Evolutionary conservation across 2,113 vertebrate species (phyloP).

Genomic region (Leptobrachium leishanense): DNA sequence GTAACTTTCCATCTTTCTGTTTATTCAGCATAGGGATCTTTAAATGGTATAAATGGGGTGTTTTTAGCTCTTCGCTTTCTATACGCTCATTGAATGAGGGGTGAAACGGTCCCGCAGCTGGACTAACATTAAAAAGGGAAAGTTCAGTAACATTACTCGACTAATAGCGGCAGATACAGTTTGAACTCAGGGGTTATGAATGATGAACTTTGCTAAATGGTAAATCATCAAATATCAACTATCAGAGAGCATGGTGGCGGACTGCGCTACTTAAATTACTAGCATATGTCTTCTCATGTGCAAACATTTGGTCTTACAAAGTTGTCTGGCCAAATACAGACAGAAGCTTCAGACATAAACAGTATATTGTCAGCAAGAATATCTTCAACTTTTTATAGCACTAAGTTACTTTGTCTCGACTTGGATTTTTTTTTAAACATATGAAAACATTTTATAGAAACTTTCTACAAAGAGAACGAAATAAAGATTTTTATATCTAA

Average conservation of each 20-base stretch:
- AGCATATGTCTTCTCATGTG: slow-evolving; percentile 53
- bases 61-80: slow-evolving; percentile 53
- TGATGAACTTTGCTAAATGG: slow-evolving; percentile 64
- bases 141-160: slow-evolving; percentile 60
- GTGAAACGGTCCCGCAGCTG: slow-evolving; percentile 55
- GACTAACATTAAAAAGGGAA: slow-evolving; percentile 53
- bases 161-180: slow-evolving; percentile 63
- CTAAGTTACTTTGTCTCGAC: no score
- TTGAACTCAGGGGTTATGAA: slow-evolving; percentile 64
- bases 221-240: slow-evolving; percentile 67
- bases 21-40: no score
- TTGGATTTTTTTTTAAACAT: no score
- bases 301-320: slow-evolving; percentile 54
- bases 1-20: no score
- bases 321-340: slow-evolving; percentile 46
- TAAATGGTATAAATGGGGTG: slow-evolving; percentile 16
- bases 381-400: background rate
- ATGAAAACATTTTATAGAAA: no score
- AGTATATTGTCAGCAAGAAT: slow-evolving; percentile 14
- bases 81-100: slow-evolving; percentile 56
- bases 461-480: no score
- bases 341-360: slow-evolving; percentile 43
- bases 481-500: no score
- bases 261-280: slow-evolving; percentile 55
- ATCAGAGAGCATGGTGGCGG: slow-evolving; percentile 54